Evolutionary conservation across 2,797 vertebrate genomes (phyloP).

Genomic region (Brachyrhaphis roseni): DNA sequence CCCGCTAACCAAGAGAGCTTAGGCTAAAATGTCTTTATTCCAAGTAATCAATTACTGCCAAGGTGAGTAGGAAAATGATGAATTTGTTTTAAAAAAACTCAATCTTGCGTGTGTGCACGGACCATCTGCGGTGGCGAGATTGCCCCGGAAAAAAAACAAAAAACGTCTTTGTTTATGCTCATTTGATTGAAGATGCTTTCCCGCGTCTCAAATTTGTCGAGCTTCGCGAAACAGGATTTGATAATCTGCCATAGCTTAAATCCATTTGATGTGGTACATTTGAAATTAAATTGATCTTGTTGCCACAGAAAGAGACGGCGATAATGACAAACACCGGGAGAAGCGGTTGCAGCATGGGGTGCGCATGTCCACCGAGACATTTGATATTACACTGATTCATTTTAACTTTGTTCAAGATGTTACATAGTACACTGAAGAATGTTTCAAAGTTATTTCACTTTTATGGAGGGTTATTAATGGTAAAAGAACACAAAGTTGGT

Average conservation of each 20-base stretch:
- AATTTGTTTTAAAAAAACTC: conserved; percentile 68
- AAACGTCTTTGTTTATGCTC: conserved; percentile 53
- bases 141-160: conserved; percentile 28
- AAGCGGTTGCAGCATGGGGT: background rate
- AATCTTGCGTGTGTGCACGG: conserved; percentile 18
- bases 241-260: conserved; percentile 44
- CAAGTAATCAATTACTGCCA: conserved; percentile 74
- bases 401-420: conserved; percentile 23
- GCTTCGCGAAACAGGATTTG: conserved; percentile 55
- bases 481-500: conserved; percentile 32
- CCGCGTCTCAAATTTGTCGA: conserved; percentile 53
- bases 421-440: conserved; percentile 19
- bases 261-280: conserved; percentile 21
- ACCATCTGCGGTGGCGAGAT: conserved; percentile 37
- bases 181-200: conserved; percentile 58
- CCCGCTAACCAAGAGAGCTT: conserved; percentile 67
- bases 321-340: conserved; percentile 19
- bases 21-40: conserved; percentile 73
- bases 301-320: conserved; percentile 10
- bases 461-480: background rate
- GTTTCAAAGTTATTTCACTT: conserved; percentile 25
- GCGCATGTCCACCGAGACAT: conserved; percentile 16
- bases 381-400: conserved; percentile 12
- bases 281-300: conserved; percentile 52
- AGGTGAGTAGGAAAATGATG: conserved; percentile 67